phyloP scores from a whole-genome alignment of 1,140 invertebrate species.

The Drosophila punjabiensis region DNA sequence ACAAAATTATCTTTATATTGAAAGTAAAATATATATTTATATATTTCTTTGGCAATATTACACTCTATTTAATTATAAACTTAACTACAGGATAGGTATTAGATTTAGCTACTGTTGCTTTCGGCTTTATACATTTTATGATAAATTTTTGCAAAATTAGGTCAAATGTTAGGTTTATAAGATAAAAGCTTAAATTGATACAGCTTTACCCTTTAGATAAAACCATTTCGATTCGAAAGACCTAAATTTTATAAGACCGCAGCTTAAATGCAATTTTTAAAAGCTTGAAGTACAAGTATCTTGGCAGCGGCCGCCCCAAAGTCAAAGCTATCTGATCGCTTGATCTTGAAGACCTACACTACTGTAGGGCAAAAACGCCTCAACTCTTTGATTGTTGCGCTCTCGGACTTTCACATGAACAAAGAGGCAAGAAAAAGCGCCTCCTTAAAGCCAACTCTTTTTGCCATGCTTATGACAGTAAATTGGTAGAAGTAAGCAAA shows the following conservation, averaged over 20 bases:
- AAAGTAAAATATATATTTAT: no score
- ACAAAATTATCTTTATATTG: no score
- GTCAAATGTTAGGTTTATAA: background rate
- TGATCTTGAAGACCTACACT: conserved; percentile 41
- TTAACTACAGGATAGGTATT: no score
- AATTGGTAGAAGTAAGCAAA: conserved; percentile 33
- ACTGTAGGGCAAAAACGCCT: conserved; percentile 26
- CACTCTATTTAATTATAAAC: no score
- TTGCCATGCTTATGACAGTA: conserved; percentile 35
- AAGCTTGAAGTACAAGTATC: background rate
- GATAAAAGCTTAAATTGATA: background rate
- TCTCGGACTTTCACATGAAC: conserved; percentile 18
- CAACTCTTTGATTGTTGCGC: conserved; percentile 37
- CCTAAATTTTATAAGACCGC: background rate
- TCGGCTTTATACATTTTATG: no score
- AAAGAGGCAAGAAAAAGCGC: conserved; percentile 7
- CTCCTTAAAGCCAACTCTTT: conserved; percentile 30
- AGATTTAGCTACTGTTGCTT: no score
- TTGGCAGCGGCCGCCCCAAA: conserved; percentile 1
- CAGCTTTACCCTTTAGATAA: background rate
- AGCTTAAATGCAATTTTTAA: background rate
- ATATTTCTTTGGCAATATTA: no score
- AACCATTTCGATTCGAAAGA: background rate
- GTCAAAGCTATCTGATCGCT: conserved; percentile 28
- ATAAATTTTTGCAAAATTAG: background rate